These are phyloP conservation scores for Perizoma affinitatum DNA, from an alignment of 2,888 invertebrate genomes.

Conservation along the genomic window DNA sequence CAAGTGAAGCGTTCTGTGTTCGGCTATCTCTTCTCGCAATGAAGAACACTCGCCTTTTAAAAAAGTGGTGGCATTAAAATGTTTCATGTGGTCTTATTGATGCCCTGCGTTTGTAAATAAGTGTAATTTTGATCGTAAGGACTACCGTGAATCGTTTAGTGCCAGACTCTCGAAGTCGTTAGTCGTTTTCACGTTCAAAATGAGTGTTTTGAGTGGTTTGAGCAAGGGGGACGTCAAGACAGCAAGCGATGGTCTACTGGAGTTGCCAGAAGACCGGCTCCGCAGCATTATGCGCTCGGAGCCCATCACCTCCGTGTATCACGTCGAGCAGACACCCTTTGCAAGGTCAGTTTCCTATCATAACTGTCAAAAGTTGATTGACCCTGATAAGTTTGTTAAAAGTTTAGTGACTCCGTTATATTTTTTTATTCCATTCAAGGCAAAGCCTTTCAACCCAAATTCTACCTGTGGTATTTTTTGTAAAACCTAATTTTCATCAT, in stretches of 20 bases:
- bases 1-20: constrained; percentile 75
- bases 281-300: constrained; percentile 88
- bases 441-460: constrained; percentile 10
- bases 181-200: constrained; percentile 80
- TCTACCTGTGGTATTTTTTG: constrained; percentile 14
- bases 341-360: constrained; percentile 86
- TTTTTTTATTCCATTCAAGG: constrained; percentile 28
- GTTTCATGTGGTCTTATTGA: constrained; percentile 81
- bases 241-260: constrained; percentile 88
- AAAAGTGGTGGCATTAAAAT: constrained; percentile 82
- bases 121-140: constrained; percentile 79
- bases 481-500: no score
- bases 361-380: constrained; percentile 39
- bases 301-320: constrained; percentile 90
- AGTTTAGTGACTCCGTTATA: constrained; percentile 36
- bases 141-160: constrained; percentile 79
- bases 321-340: constrained; percentile 92
- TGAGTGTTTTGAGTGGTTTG: constrained; percentile 82
- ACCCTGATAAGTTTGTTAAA: constrained; percentile 38
- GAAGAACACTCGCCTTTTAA: constrained; percentile 82
- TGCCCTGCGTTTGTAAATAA: constrained; percentile 71
- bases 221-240: constrained; percentile 84
- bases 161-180: constrained; percentile 69
- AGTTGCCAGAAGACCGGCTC: constrained; percentile 87
- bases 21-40: constrained; percentile 82